Base-by-base conservation (phyloP, 2,113 vertebrate species). In the Dipodomys spectabilis region DNA sequence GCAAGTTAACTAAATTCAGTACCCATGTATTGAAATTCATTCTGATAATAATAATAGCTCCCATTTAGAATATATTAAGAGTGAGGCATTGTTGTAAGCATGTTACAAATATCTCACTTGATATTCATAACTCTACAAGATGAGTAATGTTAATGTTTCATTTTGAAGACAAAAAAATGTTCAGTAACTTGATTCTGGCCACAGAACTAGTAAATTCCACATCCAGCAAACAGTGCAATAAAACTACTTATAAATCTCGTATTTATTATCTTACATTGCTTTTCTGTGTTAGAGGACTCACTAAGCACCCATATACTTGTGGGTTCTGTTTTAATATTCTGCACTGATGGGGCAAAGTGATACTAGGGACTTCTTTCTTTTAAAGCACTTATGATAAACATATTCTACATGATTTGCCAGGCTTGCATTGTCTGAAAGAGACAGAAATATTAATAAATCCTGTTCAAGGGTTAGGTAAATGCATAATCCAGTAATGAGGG, bases 41-140 rank as follows among this genome's bases (percentile, higher is more conserved):
- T 32, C 13, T 19, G 23, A 64, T 68, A 49, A 77, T 68, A 49
- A 77, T 68, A 93, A 87, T n/a, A 77, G n/a, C 15, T 85, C 22
- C 27, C 27, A 45, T 71, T 91, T 44, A 57, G 73, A 71, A 32
- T 10, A 35, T 53, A 23, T 35, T 68, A 32, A 88, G 45, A 87
- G 85, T 19, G 32, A 75, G 23, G 12, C 30, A 93, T 75, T 39
- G 3, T 5, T 86, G 53, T 35, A 72, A 84, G 60, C 27, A 75
- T 11, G 30, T 85, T 84, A 77, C 6, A 93, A 79, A 85, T 53
- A 88, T 39, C n/a, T 84, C 15, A 80, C 16, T 91, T 62, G 80
- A 72, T 62, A 81, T 20, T 27, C 73, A 90, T 28, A 80, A 62
- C 1, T 86, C 73, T 87, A 10, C 82, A 49, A 72, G 4, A 20